phyloP scores from a whole-genome alignment of 2,888 invertebrate species.

The Lasioglossum leucozonium region DNA sequence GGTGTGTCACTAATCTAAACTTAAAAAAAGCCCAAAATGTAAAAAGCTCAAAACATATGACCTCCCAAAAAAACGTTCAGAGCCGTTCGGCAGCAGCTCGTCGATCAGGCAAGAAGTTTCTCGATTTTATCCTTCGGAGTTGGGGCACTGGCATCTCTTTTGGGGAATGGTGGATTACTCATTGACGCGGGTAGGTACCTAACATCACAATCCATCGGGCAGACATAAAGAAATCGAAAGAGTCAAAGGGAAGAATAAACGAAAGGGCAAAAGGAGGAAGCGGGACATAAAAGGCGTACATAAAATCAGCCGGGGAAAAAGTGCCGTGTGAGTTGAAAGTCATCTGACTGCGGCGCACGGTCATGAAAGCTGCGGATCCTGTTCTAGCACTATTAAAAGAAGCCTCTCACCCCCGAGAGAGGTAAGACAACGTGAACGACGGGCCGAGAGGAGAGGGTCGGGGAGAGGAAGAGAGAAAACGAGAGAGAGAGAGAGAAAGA shows the following conservation, averaged over 20 bases:
- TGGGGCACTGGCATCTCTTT: neutral
- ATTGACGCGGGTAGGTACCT: neutral
- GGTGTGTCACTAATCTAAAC: neutral
- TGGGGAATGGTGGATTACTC: neutral
- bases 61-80: neutral
- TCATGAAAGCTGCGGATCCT: slow-evolving; percentile 55
- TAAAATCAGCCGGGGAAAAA: slow-evolving; percentile 44
- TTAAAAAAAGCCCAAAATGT: neutral
- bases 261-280: slow-evolving; percentile 32
- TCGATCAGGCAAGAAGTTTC: neutral
- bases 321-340: slow-evolving; percentile 59
- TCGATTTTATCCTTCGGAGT: neutral
- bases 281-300: slow-evolving; percentile 42
- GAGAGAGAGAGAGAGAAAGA: neutral
- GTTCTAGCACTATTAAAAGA: slow-evolving; percentile 68
- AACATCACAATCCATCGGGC: slow-evolving; percentile 1
- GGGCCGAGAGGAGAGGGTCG: neutral
- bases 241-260: slow-evolving; percentile 10
- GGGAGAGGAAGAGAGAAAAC: neutral
- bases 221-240: neutral
- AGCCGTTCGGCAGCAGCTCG: neutral
- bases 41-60: neutral
- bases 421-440: slow-evolving; percentile 43
- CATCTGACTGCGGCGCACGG: slow-evolving; percentile 41
- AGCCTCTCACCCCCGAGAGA: slow-evolving; percentile 54